Evolutionary conservation across 2,888 invertebrate genomes (phyloP), one percentile per base, ranked within the genome.

Genomic region (Caenorhabditis sp.): DNA sequence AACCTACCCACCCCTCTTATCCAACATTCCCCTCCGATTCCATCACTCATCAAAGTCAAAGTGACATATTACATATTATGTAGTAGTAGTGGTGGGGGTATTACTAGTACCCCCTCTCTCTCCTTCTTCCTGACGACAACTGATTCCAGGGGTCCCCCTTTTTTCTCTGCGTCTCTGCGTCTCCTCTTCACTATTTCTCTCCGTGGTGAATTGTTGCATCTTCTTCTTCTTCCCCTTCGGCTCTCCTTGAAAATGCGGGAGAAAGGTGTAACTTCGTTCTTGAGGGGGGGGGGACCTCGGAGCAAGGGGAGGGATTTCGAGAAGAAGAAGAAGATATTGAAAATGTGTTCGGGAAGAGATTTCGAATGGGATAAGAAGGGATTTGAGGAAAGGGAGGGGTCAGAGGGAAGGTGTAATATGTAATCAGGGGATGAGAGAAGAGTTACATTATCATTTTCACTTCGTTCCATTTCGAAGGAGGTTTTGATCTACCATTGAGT

Each of bases 171-270:
- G 2, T 22, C 61, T 44, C 31, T 58, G n/a, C 31, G n/a, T 58
- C 35, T n/a, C 35, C 8, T 31, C 38, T 22, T 16, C 28, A 22
- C 19, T 19, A 19, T 61, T 10, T 59, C 22, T 12, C 19, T 19
- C 22, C 59, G n/a, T 2, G 28, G 44, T 47, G 3, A 22, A 35
- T 59, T 74, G 74, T 74, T 74, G 74, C 74, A 74, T 74, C 35
- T 58, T 58, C 56, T 28, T 38, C n/a, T 35, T 26, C 44, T 5
- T 44, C 16, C 26, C 28, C 26, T 12, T 5, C 31, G n/a, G n/a
- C n/a, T n/a, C n/a, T 7, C 31, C 31, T 31, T 28, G 35, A 26
- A 38, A 38, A 28, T 8, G 41, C 31, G 44, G 47, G 22, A 28
- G 47, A 26, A 64, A 64, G 63, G 63, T 64, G 63, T 64, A 64